Evolutionary conservation across 1,140 invertebrate genomes (phyloP).

Genomic region (Probaryconus sp.): DNA sequence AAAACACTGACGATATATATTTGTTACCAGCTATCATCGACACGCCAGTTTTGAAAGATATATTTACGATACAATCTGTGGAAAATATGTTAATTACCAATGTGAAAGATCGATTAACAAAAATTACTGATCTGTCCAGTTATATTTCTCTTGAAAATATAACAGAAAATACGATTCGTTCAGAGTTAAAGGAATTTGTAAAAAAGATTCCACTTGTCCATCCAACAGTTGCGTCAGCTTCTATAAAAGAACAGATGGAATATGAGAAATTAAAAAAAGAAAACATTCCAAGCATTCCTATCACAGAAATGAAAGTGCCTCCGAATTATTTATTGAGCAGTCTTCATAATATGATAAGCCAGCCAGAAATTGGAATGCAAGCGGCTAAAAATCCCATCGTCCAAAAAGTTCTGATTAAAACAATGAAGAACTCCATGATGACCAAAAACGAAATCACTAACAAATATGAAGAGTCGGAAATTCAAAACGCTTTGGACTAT

Average conservation of each 20-base stretch:
- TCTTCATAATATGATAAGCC: conserved; percentile 54
- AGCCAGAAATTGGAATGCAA: conserved; percentile 53
- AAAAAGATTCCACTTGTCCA: conserved; percentile 36
- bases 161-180: conserved; percentile 33
- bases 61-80: conserved; percentile 63
- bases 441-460: conserved; percentile 18
- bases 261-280: conserved; percentile 28
- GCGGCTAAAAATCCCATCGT: conserved; percentile 41
- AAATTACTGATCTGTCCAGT: conserved; percentile 32
- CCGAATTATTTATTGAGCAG: conserved; percentile 46
- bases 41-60: conserved; percentile 57
- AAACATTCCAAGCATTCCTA: conserved; percentile 19
- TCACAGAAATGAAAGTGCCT: conserved; percentile 24
- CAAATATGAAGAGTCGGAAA: conserved; percentile 51
- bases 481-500: conserved; percentile 50
- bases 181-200: conserved; percentile 45
- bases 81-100: conserved; percentile 59
- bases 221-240: conserved; percentile 21
- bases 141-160: conserved; percentile 26
- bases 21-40: conserved; percentile 62
- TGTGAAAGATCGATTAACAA: conserved; percentile 50
- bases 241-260: conserved; percentile 19
- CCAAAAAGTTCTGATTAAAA: conserved; percentile 67
- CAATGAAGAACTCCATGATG: conserved; percentile 55
- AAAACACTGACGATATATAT: conserved; percentile 27